phyloP scores from a whole-genome alignment of 2,113 vertebrate genomes.

The Nibea albiflora region DNA sequence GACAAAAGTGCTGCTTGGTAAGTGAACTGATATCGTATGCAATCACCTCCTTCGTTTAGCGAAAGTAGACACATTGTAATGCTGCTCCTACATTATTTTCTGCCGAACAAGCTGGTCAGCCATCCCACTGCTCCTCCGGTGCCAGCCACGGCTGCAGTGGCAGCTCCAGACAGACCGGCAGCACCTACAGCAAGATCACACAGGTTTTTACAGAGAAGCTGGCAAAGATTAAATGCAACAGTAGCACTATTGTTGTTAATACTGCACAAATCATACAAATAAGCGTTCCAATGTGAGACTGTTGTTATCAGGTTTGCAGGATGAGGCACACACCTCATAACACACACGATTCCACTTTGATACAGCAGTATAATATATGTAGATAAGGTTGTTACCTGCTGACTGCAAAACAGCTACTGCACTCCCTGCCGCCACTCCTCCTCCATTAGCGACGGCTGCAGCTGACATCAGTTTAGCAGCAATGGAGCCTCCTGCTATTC shows the following conservation, averaged over 20 bases:
- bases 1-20: background rate
- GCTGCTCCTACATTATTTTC: too few species aligned
- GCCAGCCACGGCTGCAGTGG: slow-evolving; percentile 5
- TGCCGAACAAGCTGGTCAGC: background rate
- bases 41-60: too few species aligned
- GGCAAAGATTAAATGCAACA: background rate
- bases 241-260: background rate
- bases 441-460: slow-evolving; percentile 64
- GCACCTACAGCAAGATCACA: slow-evolving; percentile 17
- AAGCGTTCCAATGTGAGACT: too few species aligned
- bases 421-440: slow-evolving; percentile 60
- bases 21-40: too few species aligned
- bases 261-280: background rate
- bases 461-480: slow-evolving; percentile 69
- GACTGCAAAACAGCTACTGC: slow-evolving; percentile 56
- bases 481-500: slow-evolving; percentile 57
- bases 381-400: slow-evolving; percentile 48
- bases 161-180: slow-evolving; percentile 22
- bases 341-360: too few species aligned
- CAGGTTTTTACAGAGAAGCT: background rate
- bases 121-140: slow-evolving; percentile 20
- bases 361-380: too few species aligned
- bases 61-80: too few species aligned
- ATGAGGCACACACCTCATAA: too few species aligned
- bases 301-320: too few species aligned